These are phyloP conservation scores for Octonoba sinensis DNA, from an alignment of 2,888 invertebrate genomes.

Conservation along the genomic window DNA sequence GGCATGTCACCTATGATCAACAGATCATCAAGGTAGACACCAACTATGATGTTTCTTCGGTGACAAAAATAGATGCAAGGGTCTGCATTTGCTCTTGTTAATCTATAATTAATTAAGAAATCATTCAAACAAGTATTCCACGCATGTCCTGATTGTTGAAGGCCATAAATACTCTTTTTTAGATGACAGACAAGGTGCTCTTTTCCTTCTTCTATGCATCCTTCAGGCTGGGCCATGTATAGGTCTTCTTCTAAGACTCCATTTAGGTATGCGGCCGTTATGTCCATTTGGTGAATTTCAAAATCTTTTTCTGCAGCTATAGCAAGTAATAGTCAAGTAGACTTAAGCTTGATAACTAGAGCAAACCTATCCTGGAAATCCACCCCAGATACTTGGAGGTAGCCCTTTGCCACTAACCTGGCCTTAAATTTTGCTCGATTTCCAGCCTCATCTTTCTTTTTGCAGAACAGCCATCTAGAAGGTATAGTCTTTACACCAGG, in stretches of 20 bases:
- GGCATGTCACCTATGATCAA: slow-evolving; percentile 12
- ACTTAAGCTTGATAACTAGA: slow-evolving; percentile 8
- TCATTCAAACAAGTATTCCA: slow-evolving; percentile 25
- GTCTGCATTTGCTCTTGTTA: too few relatives aligned
- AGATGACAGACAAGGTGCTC: slow-evolving; percentile 6
- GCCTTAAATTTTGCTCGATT: slow-evolving; percentile 66
- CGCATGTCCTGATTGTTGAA: slow-evolving; percentile 27
- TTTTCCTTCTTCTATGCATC: slow-evolving; percentile 9
- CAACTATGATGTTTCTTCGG: not conserved
- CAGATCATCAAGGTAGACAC: slow-evolving; percentile 33
- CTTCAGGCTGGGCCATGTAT: slow-evolving; percentile 34
- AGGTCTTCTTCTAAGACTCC: too few relatives aligned
- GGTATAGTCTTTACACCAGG: slow-evolving; percentile 5
- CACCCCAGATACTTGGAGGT: slow-evolving; percentile 24
- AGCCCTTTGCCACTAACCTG: slow-evolving; percentile 50
- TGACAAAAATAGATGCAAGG: slow-evolving; percentile 24
- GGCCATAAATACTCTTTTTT: too few relatives aligned
- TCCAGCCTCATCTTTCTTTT: slow-evolving; percentile 13
- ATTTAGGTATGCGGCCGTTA: slow-evolving; percentile 48
- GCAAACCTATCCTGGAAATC: slow-evolving; percentile 1
- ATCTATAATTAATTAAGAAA: slow-evolving; percentile 9
- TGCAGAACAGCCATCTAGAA: slow-evolving; percentile 11
- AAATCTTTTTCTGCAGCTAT: slow-evolving; percentile 4
- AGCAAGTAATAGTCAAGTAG: slow-evolving; percentile 16
- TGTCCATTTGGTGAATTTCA: slow-evolving; percentile 32